A percentile compares a stretch with the other conserved stretches of the same genome.
Conservation (phyloP, 2,888 invertebrate genomes). For the Epistrophe grossulariae region DNA sequence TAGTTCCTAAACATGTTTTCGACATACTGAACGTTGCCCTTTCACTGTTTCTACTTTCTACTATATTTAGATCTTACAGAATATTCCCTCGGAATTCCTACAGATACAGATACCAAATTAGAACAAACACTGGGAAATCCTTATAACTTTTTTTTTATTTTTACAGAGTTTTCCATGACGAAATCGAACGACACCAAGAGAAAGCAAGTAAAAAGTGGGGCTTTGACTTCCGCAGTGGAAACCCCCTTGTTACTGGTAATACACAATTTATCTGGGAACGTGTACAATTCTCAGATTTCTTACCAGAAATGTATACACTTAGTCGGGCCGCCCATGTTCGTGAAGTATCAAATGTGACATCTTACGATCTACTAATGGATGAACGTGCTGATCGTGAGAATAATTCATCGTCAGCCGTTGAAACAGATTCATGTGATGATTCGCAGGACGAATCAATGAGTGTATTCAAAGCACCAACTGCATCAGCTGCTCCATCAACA, state of each 20-base stretch:
- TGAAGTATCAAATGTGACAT: conserved; percentile 72
- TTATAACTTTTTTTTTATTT: conserved; percentile 3
- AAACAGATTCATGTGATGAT: conserved; percentile 81
- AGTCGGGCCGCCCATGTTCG: conserved; percentile 83
- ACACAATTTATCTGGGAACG: conserved; percentile 83
- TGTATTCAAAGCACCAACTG: conserved; percentile 78
- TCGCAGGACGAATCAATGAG: conserved; percentile 81
- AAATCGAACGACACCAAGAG: conserved; percentile 82
- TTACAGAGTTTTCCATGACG: conserved; percentile 80
- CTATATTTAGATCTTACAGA: neutral
- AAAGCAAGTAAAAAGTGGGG: conserved; percentile 87
- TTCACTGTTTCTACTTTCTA: neutral
- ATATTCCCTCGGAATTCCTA: neutral
- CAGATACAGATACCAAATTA: neutral
- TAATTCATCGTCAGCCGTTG: conserved; percentile 76
- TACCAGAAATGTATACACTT: conserved; percentile 83
- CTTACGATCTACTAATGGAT: conserved; percentile 80
- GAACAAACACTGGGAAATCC: neutral
- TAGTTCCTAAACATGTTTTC: neutral
- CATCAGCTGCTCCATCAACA: conserved; percentile 71
- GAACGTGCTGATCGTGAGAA: conserved; percentile 82
- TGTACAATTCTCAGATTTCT: conserved; percentile 81
- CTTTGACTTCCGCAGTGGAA: conserved; percentile 82
- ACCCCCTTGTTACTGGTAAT: conserved; percentile 79
- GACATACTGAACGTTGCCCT: neutral